These are phyloP conservation scores for Mycteria americana DNA, from an alignment of 2,797 vertebrate species.

Conservation along the genomic window DNA sequence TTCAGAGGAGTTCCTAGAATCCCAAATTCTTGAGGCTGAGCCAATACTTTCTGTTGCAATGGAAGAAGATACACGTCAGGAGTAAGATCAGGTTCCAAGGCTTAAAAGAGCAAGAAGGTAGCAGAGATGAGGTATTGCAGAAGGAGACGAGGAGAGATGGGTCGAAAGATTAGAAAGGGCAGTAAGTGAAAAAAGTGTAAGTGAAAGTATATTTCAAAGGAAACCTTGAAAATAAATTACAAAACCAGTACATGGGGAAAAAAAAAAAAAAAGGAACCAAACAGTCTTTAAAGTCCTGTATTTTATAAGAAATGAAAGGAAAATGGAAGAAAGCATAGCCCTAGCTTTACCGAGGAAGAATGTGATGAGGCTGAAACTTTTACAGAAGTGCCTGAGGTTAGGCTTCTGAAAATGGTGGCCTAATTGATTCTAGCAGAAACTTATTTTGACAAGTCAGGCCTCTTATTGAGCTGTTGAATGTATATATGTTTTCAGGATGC, in stretches of 20 bases:
- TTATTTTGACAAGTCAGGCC: not conserved
- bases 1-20: slow-evolving; percentile 39
- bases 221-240: not conserved
- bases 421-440: not conserved
- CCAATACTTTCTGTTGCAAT: slow-evolving; percentile 39
- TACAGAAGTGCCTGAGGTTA: not conserved
- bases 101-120: slow-evolving; percentile 17
- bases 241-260: accelerated
- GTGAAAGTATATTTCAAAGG: not conserved
- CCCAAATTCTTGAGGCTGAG: not conserved
- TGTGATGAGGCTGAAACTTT: not conserved
- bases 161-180: not conserved
- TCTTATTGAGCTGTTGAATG: not conserved
- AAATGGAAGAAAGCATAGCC: not conserved
- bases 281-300: not conserved
- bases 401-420: not conserved
- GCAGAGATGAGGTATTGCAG: not conserved
- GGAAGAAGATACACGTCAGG: not conserved
- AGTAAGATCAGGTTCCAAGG: not conserved
- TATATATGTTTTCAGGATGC: not conserved
- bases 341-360: not conserved
- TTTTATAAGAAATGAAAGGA: not conserved
- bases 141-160: not conserved
- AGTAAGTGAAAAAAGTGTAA: not conserved
- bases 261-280: not conserved